Percentiles rank a stretch among this genome's conserved stretches.
These are phyloP conservation scores for Rhynchophorus ferrugineus DNA, from an alignment of 1,140 invertebrate genomes.

Conservation along the genomic window DNA sequence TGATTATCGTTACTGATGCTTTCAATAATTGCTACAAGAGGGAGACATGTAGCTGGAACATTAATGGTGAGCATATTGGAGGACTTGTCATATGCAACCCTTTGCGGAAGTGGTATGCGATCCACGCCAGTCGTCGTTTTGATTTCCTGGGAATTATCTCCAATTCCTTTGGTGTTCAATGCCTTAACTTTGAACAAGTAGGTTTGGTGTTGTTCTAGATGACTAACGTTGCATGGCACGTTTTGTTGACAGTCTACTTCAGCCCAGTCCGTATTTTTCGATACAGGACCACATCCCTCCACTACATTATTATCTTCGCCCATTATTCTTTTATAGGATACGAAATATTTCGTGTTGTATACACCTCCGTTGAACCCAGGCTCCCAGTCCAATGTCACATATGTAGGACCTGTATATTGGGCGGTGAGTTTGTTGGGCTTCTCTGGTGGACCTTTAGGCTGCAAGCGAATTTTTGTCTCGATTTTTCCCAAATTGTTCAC, in stretches of 20 bases:
- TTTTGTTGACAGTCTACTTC: conserved; percentile 75
- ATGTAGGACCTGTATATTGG: conserved; percentile 63
- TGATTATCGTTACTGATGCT: conserved; percentile 51
- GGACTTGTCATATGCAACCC: conserved; percentile 73
- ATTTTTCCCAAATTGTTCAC: conserved; percentile 69
- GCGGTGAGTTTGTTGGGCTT: conserved; percentile 63
- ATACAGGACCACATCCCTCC: conserved; percentile 54
- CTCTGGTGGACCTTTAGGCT: conserved; percentile 78
- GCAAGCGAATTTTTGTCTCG: conserved; percentile 68
- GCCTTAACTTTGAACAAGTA: conserved; percentile 83
- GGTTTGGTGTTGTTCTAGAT: conserved; percentile 72
- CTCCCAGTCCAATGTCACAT: conserved; percentile 73
- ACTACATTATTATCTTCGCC: conserved; percentile 51
- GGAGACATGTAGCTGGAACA: conserved; percentile 65
- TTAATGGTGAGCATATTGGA: conserved; percentile 66
- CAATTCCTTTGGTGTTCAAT: conserved; percentile 74
- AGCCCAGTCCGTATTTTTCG: conserved; percentile 58
- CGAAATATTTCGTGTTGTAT: conserved; percentile 76
- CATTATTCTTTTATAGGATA: conserved; percentile 61
- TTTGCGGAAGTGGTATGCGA: conserved; percentile 69
- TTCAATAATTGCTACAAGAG: conserved; percentile 65
- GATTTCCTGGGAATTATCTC: conserved; percentile 76
- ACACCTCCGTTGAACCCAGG: conserved; percentile 85
- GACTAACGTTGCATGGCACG: conserved; percentile 81
- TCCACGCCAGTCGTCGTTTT: conserved; percentile 72